phyloP scores from a whole-genome alignment of 1,140 invertebrate genomes.

The Procambarus virginalis region DNA sequence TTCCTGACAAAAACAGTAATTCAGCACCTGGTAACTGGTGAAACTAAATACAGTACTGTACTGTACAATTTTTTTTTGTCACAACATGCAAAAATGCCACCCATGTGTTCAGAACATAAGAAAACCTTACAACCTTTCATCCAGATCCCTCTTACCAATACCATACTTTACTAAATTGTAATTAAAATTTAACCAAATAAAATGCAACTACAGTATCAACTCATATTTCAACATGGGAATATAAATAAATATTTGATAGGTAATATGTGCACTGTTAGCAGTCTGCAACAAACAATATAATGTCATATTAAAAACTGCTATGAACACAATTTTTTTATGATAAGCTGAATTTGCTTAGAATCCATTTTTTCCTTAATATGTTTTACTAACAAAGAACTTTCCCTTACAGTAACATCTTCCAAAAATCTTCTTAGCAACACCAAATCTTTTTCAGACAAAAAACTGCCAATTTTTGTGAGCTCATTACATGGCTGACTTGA shows the following conservation, averaged over 20 bases:
- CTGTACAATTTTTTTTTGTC: no score
- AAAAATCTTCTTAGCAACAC: constrained; percentile 52
- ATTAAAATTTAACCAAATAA: not conserved
- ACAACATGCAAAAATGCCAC: no score
- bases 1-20: no score
- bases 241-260: not conserved
- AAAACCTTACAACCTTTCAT: not conserved
- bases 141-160: not conserved
- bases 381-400: constrained; percentile 30
- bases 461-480: constrained; percentile 12
- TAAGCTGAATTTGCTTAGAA: constrained; percentile 50
- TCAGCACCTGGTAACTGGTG: no score
- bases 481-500: not conserved
- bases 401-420: constrained; percentile 52
- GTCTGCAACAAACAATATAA: not conserved
- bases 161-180: not conserved
- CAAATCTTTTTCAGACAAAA: constrained; percentile 46
- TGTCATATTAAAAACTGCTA: not conserved
- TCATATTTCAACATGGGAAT: not conserved
- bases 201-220: not conserved
- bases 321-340: constrained; percentile 56
- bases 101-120: not conserved
- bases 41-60: no score
- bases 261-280: not conserved
- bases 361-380: constrained; percentile 57